Evolutionary conservation across 2,113 vertebrate genomes (phyloP).

Genomic region (Pyrgilauda ruficollis): DNA sequence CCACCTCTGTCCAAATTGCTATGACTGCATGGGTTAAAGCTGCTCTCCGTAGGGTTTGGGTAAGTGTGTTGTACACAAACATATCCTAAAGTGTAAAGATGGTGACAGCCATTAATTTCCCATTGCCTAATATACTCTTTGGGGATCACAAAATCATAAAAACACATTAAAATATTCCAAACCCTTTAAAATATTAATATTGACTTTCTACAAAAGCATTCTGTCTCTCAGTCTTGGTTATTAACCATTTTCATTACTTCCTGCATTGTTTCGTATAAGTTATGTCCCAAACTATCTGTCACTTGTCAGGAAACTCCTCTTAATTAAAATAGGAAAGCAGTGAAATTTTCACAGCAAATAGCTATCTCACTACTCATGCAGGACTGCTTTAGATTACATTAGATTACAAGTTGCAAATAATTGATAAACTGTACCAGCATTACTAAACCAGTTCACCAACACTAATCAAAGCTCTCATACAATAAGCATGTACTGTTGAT

Average conservation of each 20-base stretch:
- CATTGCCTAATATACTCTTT: background rate
- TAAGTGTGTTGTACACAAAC: background rate
- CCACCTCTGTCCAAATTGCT: background rate
- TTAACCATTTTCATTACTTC: background rate
- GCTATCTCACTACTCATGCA: background rate
- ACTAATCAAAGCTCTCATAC: background rate
- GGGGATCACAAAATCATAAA: background rate
- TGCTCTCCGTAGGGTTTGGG: background rate
- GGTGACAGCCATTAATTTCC: background rate
- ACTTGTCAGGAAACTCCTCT: background rate
- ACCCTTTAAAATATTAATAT: background rate
- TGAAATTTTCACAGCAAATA: background rate
- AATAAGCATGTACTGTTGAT: background rate
- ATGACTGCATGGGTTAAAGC: fast-evolving
- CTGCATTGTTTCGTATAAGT: background rate
- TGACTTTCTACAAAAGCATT: background rate
- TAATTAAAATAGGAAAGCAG: background rate
- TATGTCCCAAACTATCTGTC: background rate
- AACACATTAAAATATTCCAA: background rate
- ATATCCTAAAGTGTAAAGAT: background rate
- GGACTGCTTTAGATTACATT: background rate
- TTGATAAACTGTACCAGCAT: background rate
- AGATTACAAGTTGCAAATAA: constrained; percentile 2
- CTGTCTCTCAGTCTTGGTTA: background rate
- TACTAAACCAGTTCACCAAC: background rate